Percentiles rank a stretch among this genome's conserved stretches.
Conservation (phyloP, 2,113 vertebrate species). For the Tor tambroides region DNA sequence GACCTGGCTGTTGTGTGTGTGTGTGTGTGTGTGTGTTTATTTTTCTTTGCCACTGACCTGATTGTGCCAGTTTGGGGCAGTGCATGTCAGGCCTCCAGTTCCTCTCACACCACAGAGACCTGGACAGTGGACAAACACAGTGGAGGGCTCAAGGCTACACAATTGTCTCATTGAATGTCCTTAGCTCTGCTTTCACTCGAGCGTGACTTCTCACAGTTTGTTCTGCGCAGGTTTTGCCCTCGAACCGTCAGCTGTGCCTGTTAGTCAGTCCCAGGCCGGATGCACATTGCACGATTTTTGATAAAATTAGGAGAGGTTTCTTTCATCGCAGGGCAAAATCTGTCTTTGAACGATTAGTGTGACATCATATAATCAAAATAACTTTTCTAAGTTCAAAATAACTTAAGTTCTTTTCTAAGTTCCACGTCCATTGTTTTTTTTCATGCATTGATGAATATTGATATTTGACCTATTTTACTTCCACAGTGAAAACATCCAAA, state of each 20-base stretch:
- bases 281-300: background rate
- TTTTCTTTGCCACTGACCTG: conserved; percentile 7
- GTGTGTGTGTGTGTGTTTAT: background rate
- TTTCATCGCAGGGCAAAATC: background rate
- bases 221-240: conserved; percentile 55
- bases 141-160: conserved; percentile 65
- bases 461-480: background rate
- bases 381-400: too few species aligned
- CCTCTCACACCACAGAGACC: conserved; percentile 31
- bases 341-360: background rate
- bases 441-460: background rate
- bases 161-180: conserved; percentile 70
- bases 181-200: conserved; percentile 19
- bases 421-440: background rate
- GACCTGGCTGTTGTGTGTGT: background rate
- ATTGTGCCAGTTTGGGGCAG: background rate
- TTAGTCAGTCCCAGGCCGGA: background rate
- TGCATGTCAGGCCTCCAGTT: conserved; percentile 20
- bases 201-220: conserved; percentile 73
- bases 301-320: background rate
- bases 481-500: background rate
- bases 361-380: background rate
- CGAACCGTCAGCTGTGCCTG: background rate
- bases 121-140: conserved; percentile 65
- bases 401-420: too few species aligned